Conservation (phyloP, 2,888 invertebrate species). For the Eupithecia exiguata region DNA sequence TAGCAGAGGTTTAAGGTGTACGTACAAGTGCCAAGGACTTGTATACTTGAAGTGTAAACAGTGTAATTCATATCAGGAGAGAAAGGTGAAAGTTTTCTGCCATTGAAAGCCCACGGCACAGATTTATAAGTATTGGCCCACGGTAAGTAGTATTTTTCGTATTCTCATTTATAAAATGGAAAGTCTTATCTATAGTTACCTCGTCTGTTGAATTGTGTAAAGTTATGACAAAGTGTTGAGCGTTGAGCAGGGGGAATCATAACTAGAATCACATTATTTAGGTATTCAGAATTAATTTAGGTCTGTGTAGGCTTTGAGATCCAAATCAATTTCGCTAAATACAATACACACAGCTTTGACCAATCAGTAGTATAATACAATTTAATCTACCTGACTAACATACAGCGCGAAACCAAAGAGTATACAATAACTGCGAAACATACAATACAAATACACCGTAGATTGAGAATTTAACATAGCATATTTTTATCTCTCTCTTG, state of each 20-base stretch:
- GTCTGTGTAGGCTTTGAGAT: neutral
- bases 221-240: neutral
- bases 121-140: too few relatives aligned
- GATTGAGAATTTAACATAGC: too few relatives aligned
- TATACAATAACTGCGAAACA: too few relatives aligned
- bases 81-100: slow-evolving; percentile 4
- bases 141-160: neutral
- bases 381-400: too few relatives aligned
- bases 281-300: neutral
- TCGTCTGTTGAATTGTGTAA: neutral
- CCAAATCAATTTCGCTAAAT: neutral
- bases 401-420: too few relatives aligned
- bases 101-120: neutral
- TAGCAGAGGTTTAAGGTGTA: neutral
- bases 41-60: neutral
- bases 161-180: neutral
- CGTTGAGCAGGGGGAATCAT: neutral
- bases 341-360: neutral
- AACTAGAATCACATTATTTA: neutral
- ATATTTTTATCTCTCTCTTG: too few relatives aligned
- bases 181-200: neutral
- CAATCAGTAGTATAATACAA: too few relatives aligned
- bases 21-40: neutral
- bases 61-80: neutral
- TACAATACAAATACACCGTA: too few relatives aligned